phyloP scores from a whole-genome alignment of 2,113 vertebrate species.

The Aphelocoma coerulescens region DNA sequence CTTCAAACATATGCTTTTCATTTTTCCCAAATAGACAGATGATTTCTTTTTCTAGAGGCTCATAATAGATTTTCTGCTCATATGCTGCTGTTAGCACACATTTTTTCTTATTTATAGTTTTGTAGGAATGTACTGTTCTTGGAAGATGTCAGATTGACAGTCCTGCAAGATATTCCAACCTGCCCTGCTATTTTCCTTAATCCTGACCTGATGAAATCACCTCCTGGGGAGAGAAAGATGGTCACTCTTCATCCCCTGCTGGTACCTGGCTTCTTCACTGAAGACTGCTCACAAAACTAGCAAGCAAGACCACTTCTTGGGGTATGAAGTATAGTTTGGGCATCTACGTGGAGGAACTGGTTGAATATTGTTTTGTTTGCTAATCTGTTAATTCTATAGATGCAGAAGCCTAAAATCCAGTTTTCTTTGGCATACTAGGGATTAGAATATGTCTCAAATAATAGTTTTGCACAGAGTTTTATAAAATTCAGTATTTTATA shows the following conservation, averaged over 20 bases:
- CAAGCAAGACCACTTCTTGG: not conserved
- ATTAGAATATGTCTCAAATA: not conserved
- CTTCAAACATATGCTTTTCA: conserved; percentile 29
- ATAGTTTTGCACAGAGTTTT: not conserved
- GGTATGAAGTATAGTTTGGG: not conserved
- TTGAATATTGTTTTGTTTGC: not conserved
- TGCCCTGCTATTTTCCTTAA: not conserved
- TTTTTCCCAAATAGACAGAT: not conserved
- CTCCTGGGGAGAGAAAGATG: not conserved
- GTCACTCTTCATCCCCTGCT: not conserved
- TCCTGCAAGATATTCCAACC: not conserved
- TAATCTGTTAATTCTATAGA: not conserved
- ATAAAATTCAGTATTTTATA: not conserved
- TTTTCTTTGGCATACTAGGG: not conserved
- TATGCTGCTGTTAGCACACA: not conserved
- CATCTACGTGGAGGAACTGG: not conserved
- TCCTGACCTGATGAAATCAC: not conserved
- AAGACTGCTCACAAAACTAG: not conserved
- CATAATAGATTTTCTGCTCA: not conserved
- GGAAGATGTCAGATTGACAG: not conserved
- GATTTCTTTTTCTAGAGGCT: not conserved
- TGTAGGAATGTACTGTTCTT: not conserved
- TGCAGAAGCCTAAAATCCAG: not conserved
- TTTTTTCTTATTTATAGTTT: not conserved
- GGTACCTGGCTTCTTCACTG: not conserved